Base-by-base conservation (phyloP, 2,113 vertebrate genomes). In the Thermophis baileyi region DNA sequence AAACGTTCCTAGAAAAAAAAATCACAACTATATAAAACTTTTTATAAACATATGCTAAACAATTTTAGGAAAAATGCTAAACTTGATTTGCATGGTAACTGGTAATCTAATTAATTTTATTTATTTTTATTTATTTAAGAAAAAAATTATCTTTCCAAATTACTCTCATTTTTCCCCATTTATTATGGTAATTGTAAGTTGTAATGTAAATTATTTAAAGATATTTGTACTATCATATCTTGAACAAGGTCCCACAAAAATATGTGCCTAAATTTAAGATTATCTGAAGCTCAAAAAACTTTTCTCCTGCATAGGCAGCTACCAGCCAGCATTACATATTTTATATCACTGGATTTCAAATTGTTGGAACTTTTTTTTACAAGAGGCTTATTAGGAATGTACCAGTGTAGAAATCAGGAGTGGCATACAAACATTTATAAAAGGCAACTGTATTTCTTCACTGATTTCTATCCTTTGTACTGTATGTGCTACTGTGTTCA, bases 1-100 rank as follows among this genome's bases (percentile, higher is more conserved):
- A 99, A 98, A 95, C 99, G 98, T 98, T 99, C 99, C 99, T 99
- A 95, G 88, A 93, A 94, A 94, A 81, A 46, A 63, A 95, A 94
- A 94, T 94, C 0, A 91, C 6, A 88, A 57, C 57, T 22, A 3
- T 6, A 89, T 6, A n/a, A 93, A 86, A 6, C 86, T n/a, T 1
- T 54, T 47, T 92, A 90, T 89, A 60, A 40, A 91, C 27, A 93
- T 86, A 10, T 12, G 5, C 55, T 0, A 93, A n/a, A 8, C 2
- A 24, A 60, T 40, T 50, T 46, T 40, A 81, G 69, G 2, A 20
- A 35, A 40, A 74, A 20, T 74, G n/a, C 69, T 22, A 81, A 81
- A 22, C 40, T 46, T 47, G 60, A 50, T 9, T 53, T 89, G 16
- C 27, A 53, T 44, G 22, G 50, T 51, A 53, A 90, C 22, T 22